Base-by-base conservation (phyloP, 2,113 vertebrate genomes). In the Indicator indicator region DNA sequence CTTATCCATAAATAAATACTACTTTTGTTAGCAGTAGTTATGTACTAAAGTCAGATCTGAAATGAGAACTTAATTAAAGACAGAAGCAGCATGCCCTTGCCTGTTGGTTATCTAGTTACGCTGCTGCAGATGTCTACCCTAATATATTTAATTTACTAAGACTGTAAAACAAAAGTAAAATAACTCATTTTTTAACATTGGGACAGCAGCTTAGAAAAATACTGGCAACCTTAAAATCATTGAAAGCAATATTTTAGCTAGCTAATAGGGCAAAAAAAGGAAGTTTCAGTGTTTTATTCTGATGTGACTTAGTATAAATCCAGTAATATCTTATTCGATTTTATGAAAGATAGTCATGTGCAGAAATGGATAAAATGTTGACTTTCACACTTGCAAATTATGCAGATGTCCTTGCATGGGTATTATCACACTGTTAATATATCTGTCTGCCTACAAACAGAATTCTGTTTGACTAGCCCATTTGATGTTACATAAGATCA, bases 1-100 rank as follows among this genome's bases (percentile, higher is more conserved):
- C 56, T 85, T 54, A 67, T 38, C 52, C 70, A 67, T 80, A 78
- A 81, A 76, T 88, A 65, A 92, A 0, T 70, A 56, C 36, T 88
- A 59, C 65, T 93, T 69, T 77, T 85, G 7, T 68, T 80, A 52
- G 67, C 14, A 3, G 18, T 23, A 71, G 60, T 88, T 94, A 95
- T 82, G 19, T 94, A 50, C 62, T 64, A 38, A 55, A 85, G 33
- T 80, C 70, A 89, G 50, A 72, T 58, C 18, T 64, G 58, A 81
- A 94, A 89, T 70, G 65, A 95, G 89, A 93, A 63, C 17, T 88
- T 92, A 59, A 90, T 83, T 69, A 63, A 81, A 78, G 36, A 89
- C 59, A 89, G 55, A 77, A 88, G 75, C 32, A 73, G 44, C 50
- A 86, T n/a, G 17, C 32, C 60, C 33, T 46, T 58, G 50, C 20